phyloP scores from a whole-genome alignment of 2,888 invertebrate genomes.

The Hypomecis punctinalis region DNA sequence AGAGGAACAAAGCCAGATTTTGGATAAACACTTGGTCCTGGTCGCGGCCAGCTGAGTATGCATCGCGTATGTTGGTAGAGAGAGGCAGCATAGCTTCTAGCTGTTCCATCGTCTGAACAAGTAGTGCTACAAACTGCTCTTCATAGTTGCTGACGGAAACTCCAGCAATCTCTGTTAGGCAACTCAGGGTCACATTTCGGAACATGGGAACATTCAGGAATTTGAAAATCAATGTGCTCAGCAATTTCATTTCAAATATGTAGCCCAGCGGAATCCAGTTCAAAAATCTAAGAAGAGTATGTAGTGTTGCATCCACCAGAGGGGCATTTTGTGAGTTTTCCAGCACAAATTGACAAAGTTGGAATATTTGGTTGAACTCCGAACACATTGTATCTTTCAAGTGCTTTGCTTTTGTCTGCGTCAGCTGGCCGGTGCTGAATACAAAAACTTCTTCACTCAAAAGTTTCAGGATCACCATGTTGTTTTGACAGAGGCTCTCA shows the following conservation, averaged over 20 bases:
- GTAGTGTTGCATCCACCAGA: constrained; percentile 97
- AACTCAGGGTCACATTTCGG: constrained; percentile 98
- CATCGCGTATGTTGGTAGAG: constrained; percentile 96
- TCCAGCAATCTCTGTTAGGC: constrained; percentile 98
- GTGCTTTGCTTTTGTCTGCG: constrained; percentile 99
- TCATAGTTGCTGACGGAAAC: constrained; percentile 96
- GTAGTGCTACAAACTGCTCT: constrained; percentile 95
- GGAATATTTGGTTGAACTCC: constrained; percentile 99
- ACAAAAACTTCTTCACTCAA: constrained; percentile 99
- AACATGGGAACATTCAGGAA: constrained; percentile 99
- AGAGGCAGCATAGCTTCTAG: constrained; percentile 96
- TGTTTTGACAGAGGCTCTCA: constrained; percentile 99
- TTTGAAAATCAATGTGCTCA: constrained; percentile 97
- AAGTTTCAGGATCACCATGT: constrained; percentile 99
- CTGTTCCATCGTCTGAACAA: constrained; percentile 96
- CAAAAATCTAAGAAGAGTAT: constrained; percentile 97
- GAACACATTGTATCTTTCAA: constrained; percentile 99
- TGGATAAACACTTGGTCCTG: constrained; percentile 99
- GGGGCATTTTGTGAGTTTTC: constrained; percentile 99
- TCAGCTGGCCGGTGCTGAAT: constrained; percentile 98
- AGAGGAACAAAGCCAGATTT: constrained; percentile 98
- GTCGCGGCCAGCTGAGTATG: constrained; percentile 96
- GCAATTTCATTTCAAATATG: constrained; percentile 99
- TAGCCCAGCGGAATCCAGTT: constrained; percentile 99
- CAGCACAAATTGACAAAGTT: constrained; percentile 98